Conservation (phyloP, 2,113 vertebrate genomes). For the Odontesthes bonariensis region DNA sequence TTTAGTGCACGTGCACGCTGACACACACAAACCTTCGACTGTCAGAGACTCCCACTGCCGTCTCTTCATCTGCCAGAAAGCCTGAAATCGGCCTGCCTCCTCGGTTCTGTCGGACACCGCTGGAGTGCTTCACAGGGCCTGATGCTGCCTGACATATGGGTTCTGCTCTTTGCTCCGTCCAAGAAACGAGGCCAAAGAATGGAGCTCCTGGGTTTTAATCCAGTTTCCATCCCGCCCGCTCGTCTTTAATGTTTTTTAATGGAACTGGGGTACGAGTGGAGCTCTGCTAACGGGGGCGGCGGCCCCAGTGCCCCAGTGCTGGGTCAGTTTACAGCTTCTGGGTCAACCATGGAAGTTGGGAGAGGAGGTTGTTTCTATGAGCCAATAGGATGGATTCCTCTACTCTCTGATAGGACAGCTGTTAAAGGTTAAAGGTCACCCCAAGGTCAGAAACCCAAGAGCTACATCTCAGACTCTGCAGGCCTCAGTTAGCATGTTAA, state of each 20-base stretch:
- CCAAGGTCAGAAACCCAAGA: too few relatives aligned
- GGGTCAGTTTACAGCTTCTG: constrained; percentile 59
- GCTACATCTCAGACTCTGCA: too few relatives aligned
- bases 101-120: constrained; percentile 61
- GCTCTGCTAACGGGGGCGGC: constrained; percentile 57
- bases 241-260: constrained; percentile 55
- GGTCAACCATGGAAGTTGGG: constrained; percentile 39
- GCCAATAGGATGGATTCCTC: neutral
- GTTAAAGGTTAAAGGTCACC: too few relatives aligned
- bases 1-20: too few relatives aligned
- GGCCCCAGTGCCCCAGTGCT: constrained; percentile 13
- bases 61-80: constrained; percentile 70
- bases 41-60: constrained; percentile 60
- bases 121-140: constrained; percentile 75
- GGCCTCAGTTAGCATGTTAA: too few relatives aligned
- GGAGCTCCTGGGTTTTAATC: constrained; percentile 58
- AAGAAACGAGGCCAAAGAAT: constrained; percentile 77
- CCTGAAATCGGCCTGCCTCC: constrained; percentile 53
- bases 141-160: constrained; percentile 80
- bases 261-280: constrained; percentile 62
- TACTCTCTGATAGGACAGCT: too few relatives aligned
- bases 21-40: too few relatives aligned
- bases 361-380: constrained; percentile 12
- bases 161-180: constrained; percentile 70
- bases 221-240: constrained; percentile 59